Evolutionary conservation across 2,113 vertebrate species (phyloP).

Genomic region (Procavia capensis): DNA sequence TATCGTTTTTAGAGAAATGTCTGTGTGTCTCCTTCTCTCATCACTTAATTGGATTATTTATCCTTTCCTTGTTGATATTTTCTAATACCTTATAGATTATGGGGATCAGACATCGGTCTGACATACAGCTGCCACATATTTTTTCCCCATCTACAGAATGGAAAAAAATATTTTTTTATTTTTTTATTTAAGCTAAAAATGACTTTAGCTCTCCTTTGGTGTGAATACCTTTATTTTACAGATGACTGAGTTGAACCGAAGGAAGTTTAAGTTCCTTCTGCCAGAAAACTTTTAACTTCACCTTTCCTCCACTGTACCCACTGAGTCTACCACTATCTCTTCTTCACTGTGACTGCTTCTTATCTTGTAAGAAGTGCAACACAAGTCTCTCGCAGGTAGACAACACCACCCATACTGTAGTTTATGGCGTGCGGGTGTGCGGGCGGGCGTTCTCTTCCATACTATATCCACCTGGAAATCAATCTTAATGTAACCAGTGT

Average conservation of each 20-base stretch:
- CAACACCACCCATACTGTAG: not conserved
- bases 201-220: not conserved
- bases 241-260: not conserved
- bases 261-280: not conserved
- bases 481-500: not conserved
- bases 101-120: too few relatives aligned
- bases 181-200: slow-evolving; percentile 2
- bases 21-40: too few relatives aligned
- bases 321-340: too few relatives aligned
- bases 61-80: too few relatives aligned
- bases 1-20: too few relatives aligned
- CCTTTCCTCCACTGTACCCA: not conserved
- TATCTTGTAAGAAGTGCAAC: not conserved
- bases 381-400: not conserved
- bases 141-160: too few relatives aligned
- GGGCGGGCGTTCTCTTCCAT: too few relatives aligned
- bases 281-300: not conserved
- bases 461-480: not conserved
- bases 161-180: too few relatives aligned
- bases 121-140: too few relatives aligned
- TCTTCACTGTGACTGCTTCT: not conserved
- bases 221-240: slow-evolving; percentile 1
- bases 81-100: too few relatives aligned
- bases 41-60: too few relatives aligned
- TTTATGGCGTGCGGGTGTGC: too few relatives aligned